phyloP scores from a whole-genome alignment of 2,113 vertebrate species.

The Python bivittatus region DNA sequence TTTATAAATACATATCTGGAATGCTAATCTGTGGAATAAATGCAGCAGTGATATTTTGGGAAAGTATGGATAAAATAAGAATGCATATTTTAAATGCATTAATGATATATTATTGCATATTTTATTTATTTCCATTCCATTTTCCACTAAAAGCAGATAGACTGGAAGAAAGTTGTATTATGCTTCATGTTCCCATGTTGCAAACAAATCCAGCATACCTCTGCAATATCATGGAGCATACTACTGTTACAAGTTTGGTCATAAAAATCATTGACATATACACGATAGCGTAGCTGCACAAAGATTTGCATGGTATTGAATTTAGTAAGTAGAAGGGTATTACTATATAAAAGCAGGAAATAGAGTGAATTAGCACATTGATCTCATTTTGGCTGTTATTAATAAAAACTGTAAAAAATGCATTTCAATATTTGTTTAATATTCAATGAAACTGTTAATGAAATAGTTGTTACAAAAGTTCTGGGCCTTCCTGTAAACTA shows the following conservation, averaged over 20 bases:
- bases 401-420: background rate
- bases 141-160: background rate
- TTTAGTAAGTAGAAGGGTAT: background rate
- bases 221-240: background rate
- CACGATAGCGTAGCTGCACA: background rate
- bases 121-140: background rate
- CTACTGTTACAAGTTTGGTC: background rate
- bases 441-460: background rate
- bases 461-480: background rate
- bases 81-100: conserved; percentile 20
- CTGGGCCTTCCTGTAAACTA: background rate
- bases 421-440: background rate
- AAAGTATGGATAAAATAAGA: background rate
- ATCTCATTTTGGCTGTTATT: background rate
- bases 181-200: background rate
- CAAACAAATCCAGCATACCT: background rate
- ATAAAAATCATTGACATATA: background rate
- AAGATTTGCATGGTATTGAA: background rate
- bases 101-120: background rate
- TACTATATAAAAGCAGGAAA: background rate
- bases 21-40: conserved; percentile 19
- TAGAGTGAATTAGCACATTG: background rate
- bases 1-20: conserved; percentile 10
- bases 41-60: background rate
- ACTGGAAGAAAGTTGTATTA: background rate